These are phyloP conservation scores for Meandrina meandrites DNA, from an alignment of 92 coral and sea anemone genomes.

Conservation along the genomic window DNA sequence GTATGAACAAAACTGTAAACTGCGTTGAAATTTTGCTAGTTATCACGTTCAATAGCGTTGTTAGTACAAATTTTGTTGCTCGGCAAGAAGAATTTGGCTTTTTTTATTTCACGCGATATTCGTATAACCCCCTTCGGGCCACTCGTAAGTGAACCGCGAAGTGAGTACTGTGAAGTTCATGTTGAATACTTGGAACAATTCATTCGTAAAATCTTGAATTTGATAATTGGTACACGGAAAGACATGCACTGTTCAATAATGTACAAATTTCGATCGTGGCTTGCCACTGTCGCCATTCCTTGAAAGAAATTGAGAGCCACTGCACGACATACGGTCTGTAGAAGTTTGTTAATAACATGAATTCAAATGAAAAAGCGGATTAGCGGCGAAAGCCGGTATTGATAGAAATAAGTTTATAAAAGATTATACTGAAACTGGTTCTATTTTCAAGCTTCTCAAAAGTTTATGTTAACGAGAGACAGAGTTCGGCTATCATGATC, in stretches of 20 bases:
- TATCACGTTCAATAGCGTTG: background rate
- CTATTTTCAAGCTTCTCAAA: background rate
- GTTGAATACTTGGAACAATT: too few species aligned
- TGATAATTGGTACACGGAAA: background rate
- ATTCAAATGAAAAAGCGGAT: background rate
- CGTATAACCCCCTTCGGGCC: background rate
- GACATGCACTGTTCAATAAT: background rate
- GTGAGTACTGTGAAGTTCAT: background rate
- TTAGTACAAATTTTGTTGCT: background rate
- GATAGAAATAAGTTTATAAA: background rate
- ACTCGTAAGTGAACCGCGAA: background rate
- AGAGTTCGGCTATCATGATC: background rate
- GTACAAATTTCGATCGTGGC: background rate
- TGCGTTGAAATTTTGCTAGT: background rate
- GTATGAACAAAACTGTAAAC: background rate
- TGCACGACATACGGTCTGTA: background rate
- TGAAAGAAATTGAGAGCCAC: background rate
- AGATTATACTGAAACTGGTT: background rate
- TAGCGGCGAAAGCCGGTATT: background rate
- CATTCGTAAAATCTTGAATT: background rate
- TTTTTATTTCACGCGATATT: background rate
- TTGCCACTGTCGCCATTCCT: background rate
- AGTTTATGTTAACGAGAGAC: background rate
- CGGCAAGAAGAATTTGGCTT: background rate
- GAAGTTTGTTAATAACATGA: background rate